Evolutionary conservation across 2,888 invertebrate species (phyloP).

Genomic region (Trachelus stipa): DNA sequence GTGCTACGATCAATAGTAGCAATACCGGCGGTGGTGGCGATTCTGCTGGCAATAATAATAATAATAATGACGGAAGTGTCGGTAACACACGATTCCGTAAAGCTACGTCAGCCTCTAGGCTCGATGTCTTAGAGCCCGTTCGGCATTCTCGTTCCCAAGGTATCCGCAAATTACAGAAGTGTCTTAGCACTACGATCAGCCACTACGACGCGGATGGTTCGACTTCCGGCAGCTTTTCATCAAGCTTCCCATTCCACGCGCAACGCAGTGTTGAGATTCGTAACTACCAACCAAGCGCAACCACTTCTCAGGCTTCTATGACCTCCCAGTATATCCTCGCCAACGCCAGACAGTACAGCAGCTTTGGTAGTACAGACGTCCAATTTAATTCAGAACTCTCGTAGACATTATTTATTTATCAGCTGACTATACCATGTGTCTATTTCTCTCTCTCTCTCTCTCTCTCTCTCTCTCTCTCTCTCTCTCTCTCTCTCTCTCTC

Average conservation of each 20-base stretch:
- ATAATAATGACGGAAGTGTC: constrained; percentile 32
- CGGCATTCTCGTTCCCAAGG: constrained; percentile 94
- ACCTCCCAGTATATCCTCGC: constrained; percentile 64
- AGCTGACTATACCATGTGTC: constrained; percentile 33
- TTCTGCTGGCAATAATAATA: constrained; percentile 26
- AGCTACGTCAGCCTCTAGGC: constrained; percentile 27
- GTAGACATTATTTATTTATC: constrained; percentile 30
- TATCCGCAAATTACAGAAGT: constrained; percentile 93
- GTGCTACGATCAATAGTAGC: constrained; percentile 26
- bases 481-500: background rate
- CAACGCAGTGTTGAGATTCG: constrained; percentile 63
- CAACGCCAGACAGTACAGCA: constrained; percentile 91
- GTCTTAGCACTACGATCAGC: constrained; percentile 85
- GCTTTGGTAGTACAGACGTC: constrained; percentile 93
- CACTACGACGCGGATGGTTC: constrained; percentile 78
- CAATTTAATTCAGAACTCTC: constrained; percentile 45
- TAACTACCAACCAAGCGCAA: constrained; percentile 70
- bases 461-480: background rate
- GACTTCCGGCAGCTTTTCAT: constrained; percentile 62
- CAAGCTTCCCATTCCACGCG: constrained; percentile 55
- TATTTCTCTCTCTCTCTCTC: background rate
- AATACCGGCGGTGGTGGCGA: constrained; percentile 34
- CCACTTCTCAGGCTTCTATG: constrained; percentile 63
- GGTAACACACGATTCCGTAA: constrained; percentile 49
- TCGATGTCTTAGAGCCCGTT: constrained; percentile 69